Percentiles rank a stretch among this genome's conserved stretches.
phyloP scores from a whole-genome alignment of 2,888 invertebrate genomes.

The Erebia aethiops region DNA sequence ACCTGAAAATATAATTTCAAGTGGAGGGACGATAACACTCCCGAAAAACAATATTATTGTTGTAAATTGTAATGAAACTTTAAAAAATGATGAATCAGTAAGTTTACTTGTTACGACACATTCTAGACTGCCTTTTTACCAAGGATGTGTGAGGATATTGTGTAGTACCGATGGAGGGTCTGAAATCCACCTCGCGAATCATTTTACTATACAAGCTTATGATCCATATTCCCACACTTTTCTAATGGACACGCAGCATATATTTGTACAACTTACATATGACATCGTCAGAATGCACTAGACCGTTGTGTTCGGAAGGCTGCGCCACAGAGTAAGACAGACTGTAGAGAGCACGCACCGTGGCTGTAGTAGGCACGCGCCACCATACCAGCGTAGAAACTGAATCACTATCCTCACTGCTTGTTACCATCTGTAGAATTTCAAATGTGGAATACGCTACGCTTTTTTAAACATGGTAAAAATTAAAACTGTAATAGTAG shows the following conservation, averaged over 20 bases:
- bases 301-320: constrained; percentile 55
- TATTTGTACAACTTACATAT: constrained; percentile 66
- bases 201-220: too few relatives aligned
- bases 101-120: too few relatives aligned
- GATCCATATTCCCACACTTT: neutral
- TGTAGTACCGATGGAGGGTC: too few relatives aligned
- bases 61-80: too few relatives aligned
- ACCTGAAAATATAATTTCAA: too few relatives aligned
- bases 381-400: constrained; percentile 73
- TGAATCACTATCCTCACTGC: constrained; percentile 67
- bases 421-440: constrained; percentile 61
- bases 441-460: neutral
- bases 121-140: too few relatives aligned
- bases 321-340: constrained; percentile 72
- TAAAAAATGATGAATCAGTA: too few relatives aligned
- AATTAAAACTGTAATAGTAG: neutral
- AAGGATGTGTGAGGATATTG: too few relatives aligned
- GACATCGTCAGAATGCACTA: constrained; percentile 86
- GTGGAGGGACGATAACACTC: too few relatives aligned
- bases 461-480: neutral
- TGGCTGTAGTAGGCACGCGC: constrained; percentile 72
- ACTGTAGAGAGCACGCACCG: constrained; percentile 71
- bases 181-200: too few relatives aligned
- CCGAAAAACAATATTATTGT: too few relatives aligned
- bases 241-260: neutral